A percentile compares a stretch with the other conserved stretches of the same genome.
phyloP scores from a whole-genome alignment of 1,140 invertebrate species.

The Drosophila prosaltans region DNA sequence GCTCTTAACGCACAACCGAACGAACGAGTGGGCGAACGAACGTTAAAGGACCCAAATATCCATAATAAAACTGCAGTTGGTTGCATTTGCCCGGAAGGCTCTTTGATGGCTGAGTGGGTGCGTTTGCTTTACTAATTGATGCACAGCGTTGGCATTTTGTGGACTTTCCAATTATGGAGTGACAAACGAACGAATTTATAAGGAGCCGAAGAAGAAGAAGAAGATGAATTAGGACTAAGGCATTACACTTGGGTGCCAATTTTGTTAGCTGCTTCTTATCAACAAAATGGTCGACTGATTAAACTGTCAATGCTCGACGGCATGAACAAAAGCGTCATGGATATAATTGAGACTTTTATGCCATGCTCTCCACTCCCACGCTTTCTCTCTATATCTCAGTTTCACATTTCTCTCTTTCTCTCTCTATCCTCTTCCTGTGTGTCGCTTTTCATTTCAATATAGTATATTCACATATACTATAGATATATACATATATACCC shows the following conservation, averaged over 20 bases:
- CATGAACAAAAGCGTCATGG: constrained; percentile 22
- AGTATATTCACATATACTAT: not conserved
- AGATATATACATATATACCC: not conserved
- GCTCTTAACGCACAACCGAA: not conserved
- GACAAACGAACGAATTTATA: constrained; percentile 7
- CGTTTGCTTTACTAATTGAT: constrained; percentile 79
- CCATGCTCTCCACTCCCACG: constrained; percentile 8
- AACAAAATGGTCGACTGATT: constrained; percentile 43
- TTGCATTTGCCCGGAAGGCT: constrained; percentile 50
- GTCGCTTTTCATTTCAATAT: not conserved
- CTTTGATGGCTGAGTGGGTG: constrained; percentile 69
- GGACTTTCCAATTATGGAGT: constrained; percentile 61
- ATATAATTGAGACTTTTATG: constrained; percentile 39
- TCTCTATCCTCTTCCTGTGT: not conserved
- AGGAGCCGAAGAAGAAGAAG: not conserved
- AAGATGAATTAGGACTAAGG: constrained; percentile 4
- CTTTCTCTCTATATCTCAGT: not conserved
- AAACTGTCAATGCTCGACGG: constrained; percentile 51
- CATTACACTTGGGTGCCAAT: not conserved
- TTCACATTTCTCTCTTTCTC: not conserved
- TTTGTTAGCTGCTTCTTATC: constrained; percentile 6
- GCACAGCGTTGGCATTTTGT: constrained; percentile 64
- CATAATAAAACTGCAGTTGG: constrained; percentile 35
- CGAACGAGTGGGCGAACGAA: not conserved
- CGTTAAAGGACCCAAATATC: constrained; percentile 3